Evolutionary conservation across 2,888 invertebrate genomes (phyloP), one percentile per base, ranked within the genome.

Genomic region (Sminthurinus aureus): DNA sequence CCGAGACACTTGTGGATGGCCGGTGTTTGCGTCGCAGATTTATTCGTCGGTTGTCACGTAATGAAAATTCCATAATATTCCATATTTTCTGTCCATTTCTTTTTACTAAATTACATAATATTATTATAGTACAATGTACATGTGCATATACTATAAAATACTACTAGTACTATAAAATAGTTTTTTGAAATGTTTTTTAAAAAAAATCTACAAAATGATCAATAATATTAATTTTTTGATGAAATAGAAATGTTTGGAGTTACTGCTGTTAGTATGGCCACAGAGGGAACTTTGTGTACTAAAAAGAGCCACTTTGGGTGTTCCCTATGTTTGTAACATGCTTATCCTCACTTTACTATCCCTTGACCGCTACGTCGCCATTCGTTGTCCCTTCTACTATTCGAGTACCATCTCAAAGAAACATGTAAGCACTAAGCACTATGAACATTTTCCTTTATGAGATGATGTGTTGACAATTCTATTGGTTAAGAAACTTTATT

Each of bases 1-100:
- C 89, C 89, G 0, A 77, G 89, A 9, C 89, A 89, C 81, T 76
- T 89, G n/a, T 89, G 89, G 89, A 88, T 89, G 87, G 89, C 88
- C 3, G 88, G 87, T 82, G 83, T 89, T 12, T 89, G 89, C 79
- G 81, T 88, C 66, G 87, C 89, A 0, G 89, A 89, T 75, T 86
- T 89, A 38, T 88, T 88, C 67, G 89, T 89, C 15, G 88, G 87
- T 24, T 85, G 83, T 64, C 88, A 89, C 84, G 38, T 38, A 38
- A 38, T 38, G 38, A 38, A 38, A 1, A 38, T 6, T 38, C 6
- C 6, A 38, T 38, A 38, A 4, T 38, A 38, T 6, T 38, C 6
- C 6, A 38, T 38, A 38, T 38, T 38, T 38, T 38, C 38, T 38
- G 1, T 38, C 1, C 38, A 38, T 38, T 38, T 38, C 38, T 38